A percentile compares a stretch with the other conserved stretches of the same genome.
Conservation (phyloP, 2,888 invertebrate genomes). For the Dusona sp. region DNA sequence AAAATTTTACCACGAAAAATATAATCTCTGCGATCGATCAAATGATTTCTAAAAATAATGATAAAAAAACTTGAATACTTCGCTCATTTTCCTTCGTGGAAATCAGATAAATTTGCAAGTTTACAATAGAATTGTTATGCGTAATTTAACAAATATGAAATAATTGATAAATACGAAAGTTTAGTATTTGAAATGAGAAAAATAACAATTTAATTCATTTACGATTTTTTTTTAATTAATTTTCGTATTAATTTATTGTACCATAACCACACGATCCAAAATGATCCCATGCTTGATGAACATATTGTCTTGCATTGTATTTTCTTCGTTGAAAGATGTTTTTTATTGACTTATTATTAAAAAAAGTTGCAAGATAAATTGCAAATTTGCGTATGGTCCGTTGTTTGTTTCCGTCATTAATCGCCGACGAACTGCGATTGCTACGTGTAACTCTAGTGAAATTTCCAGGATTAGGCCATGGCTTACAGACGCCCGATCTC, state of each 20-base stretch:
- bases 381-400: slow-evolving; percentile 84
- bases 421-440: slow-evolving; percentile 72
- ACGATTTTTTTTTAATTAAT: background rate
- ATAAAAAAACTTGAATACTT: background rate
- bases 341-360: background rate
- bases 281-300: too few species aligned
- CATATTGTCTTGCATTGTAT: too few species aligned
- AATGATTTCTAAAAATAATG: background rate
- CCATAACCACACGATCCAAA: too few species aligned
- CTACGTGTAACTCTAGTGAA: slow-evolving; percentile 84
- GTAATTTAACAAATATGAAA: background rate
- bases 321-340: background rate
- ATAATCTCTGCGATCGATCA: too few species aligned
- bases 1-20: background rate
- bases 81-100: too few species aligned
- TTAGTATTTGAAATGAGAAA: background rate
- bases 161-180: background rate
- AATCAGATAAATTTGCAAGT: too few species aligned
- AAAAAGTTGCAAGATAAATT: slow-evolving; percentile 70
- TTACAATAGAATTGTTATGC: too few species aligned
- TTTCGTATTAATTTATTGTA: background rate
- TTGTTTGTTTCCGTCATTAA: slow-evolving; percentile 51
- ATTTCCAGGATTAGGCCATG: slow-evolving; percentile 84
- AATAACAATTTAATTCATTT: too few species aligned
- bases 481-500: slow-evolving; percentile 87